Percentiles rank a stretch among this genome's conserved stretches.
phyloP scores from a whole-genome alignment of 2,113 vertebrate species.

The Montifringilla adamsi region DNA sequence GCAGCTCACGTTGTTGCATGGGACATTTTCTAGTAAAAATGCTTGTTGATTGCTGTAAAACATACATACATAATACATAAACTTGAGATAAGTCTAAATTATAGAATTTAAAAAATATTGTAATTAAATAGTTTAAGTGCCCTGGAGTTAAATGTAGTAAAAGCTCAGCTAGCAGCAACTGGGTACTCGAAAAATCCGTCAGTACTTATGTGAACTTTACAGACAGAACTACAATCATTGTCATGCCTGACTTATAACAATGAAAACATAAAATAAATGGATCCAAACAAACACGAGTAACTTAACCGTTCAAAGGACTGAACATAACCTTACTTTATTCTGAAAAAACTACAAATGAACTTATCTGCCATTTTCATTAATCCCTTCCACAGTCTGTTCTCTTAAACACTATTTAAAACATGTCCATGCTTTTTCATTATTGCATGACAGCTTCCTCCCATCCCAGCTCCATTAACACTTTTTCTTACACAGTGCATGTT shows the following conservation, averaged over 20 bases:
- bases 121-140: neutral
- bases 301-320: neutral
- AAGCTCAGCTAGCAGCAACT: neutral
- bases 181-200: neutral
- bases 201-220: neutral
- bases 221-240: neutral
- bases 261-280: neutral
- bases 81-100: neutral
- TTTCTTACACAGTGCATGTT: neutral
- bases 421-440: neutral
- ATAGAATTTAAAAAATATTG: neutral
- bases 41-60: slow-evolving; percentile 84
- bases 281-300: neutral
- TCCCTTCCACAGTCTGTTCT: neutral
- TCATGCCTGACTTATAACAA: neutral
- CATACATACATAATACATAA: neutral
- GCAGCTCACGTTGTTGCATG: slow-evolving; percentile 82
- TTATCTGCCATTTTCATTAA: neutral
- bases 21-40: slow-evolving; percentile 91
- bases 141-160: neutral
- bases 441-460: neutral
- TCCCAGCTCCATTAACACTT: neutral
- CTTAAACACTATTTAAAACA: neutral
- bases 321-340: neutral
- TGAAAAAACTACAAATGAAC: neutral